A percentile compares a stretch with the other conserved stretches of the same genome.
phyloP scores from a whole-genome alignment of 2,888 invertebrate genomes.

The Dioctria linearis region DNA sequence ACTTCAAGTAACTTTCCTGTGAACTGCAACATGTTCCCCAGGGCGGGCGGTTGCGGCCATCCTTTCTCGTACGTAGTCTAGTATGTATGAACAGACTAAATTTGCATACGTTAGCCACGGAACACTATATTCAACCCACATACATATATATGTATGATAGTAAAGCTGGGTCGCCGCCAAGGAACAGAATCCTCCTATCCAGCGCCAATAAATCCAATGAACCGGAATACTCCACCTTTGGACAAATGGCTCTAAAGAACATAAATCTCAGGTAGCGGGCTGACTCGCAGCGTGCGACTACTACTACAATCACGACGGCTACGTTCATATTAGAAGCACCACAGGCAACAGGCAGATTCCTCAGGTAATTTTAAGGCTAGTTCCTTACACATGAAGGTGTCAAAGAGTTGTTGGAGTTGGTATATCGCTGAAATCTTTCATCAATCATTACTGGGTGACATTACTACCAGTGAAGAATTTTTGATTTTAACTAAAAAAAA shows the following conservation, averaged over 20 bases:
- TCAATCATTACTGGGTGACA: constrained; percentile 35
- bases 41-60: constrained; percentile 23
- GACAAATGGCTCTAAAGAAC: constrained; percentile 38
- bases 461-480: background rate
- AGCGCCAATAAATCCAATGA: constrained; percentile 44
- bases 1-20: constrained; percentile 1
- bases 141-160: no score
- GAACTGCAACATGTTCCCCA: constrained; percentile 31
- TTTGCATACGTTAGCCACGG: constrained; percentile 40
- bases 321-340: no score
- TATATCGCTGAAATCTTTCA: constrained; percentile 16
- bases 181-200: constrained; percentile 23
- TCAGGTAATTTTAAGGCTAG: constrained; percentile 2
- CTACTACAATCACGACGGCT: background rate
- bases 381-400: constrained; percentile 23
- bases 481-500: constrained; percentile 6
- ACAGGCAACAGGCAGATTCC: constrained; percentile 28
- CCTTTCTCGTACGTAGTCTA: background rate
- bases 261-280: constrained; percentile 42
- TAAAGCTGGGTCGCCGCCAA: constrained; percentile 35
- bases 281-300: constrained; percentile 22
- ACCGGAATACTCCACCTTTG: constrained; percentile 29
- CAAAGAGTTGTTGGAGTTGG: constrained; percentile 27
- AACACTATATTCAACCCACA: constrained; percentile 11
- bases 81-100: constrained; percentile 14